phyloP scores from a whole-genome alignment of 1,140 invertebrate genomes.

The Eciton burchellii region DNA sequence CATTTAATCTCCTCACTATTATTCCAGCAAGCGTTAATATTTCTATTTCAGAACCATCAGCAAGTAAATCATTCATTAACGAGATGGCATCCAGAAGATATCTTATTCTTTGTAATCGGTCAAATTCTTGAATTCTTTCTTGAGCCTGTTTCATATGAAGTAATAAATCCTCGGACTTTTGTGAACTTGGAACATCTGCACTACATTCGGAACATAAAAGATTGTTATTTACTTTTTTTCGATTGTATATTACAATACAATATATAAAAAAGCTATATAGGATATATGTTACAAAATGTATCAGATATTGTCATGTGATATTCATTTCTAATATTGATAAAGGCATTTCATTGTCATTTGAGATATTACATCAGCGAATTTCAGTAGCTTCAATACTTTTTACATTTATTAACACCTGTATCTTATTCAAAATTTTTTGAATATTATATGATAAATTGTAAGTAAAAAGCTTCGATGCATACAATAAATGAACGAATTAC shows the following conservation, averaged over 20 bases:
- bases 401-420: conserved; percentile 36
- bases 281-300: neutral
- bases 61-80: conserved; percentile 88
- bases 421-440: neutral
- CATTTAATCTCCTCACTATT: conserved; percentile 88
- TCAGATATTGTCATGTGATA: conserved; percentile 51
- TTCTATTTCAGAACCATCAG: conserved; percentile 89
- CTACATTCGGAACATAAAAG: too few species aligned
- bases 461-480: neutral
- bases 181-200: conserved; percentile 46
- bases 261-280: neutral
- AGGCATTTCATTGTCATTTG: conserved; percentile 66
- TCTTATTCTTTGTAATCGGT: conserved; percentile 77
- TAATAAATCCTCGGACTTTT: conserved; percentile 16
- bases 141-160: conserved; percentile 70
- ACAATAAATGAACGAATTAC: neutral
- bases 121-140: conserved; percentile 81
- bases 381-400: conserved; percentile 13
- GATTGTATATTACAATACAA: neutral
- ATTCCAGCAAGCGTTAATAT: conserved; percentile 88
- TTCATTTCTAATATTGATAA: conserved; percentile 24
- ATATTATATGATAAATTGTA: conserved; percentile 21
- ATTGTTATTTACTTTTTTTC: conserved; percentile 22
- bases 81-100: conserved; percentile 86
- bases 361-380: conserved; percentile 54